phyloP scores from a whole-genome alignment of 2,888 invertebrate genomes.

The Phorcus lineatus region DNA sequence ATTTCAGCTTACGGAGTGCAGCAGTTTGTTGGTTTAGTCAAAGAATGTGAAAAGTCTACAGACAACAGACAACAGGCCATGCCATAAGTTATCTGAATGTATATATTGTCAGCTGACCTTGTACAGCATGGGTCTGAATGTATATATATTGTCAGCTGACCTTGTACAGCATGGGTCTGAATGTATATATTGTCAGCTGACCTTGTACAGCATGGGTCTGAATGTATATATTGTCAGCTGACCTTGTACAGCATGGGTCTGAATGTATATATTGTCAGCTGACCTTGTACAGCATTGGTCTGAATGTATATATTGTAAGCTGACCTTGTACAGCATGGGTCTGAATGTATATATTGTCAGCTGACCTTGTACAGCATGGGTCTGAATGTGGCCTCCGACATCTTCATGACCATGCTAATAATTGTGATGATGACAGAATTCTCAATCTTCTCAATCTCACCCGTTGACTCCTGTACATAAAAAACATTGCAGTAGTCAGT shows the following conservation, averaged over 20 bases:
- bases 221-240: background rate
- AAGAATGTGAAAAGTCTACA: no score
- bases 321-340: no score
- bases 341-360: background rate
- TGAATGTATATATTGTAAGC: no score
- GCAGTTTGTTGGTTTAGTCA: no score
- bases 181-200: constrained; percentile 77
- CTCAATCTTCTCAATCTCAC: constrained; percentile 82
- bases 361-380: constrained; percentile 85
- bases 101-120: constrained; percentile 58
- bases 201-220: no score
- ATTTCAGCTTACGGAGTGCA: no score
- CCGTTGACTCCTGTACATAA: constrained; percentile 36
- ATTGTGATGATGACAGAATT: constrained; percentile 85
- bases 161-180: constrained; percentile 88
- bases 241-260: constrained; percentile 87
- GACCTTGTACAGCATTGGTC: no score
- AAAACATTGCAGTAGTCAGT: background rate
- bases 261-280: constrained; percentile 79
- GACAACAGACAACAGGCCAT: no score
- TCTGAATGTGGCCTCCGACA: constrained; percentile 91
- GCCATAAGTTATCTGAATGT: no score
- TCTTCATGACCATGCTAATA: constrained; percentile 87
- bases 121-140: constrained; percentile 91
- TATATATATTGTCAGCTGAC: constrained; percentile 64